Base-by-base conservation (phyloP, 2,888 invertebrate species). In the Catonia carolina region DNA sequence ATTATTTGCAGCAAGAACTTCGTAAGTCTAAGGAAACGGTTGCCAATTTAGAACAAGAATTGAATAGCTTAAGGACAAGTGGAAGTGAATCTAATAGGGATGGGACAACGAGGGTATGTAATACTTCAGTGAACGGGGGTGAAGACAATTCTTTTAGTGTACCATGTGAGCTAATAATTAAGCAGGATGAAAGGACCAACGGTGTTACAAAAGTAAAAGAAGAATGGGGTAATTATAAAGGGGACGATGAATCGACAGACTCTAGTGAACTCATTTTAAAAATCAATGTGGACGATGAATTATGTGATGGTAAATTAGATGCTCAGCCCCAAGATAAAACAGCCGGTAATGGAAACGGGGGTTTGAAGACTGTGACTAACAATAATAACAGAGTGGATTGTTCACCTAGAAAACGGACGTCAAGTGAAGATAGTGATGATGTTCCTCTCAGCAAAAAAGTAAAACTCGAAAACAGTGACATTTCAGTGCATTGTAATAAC, bases 1-100 rank as follows among this genome's bases (percentile, higher is more conserved):
- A 91, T 73, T 89, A 89, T 74, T 78, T 97, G 59, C 96, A 97
- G 70, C 91, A 93, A 72, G 94, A 97, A 74, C 75, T 97, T 60
- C 84, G 91, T 58, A 89, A 91, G 67, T 80, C 89, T 10, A 85
- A 86, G 66, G 87, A 89, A 64, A 78, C 79, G 33, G 78, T 82
- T 58, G 76, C 77, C 53, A 71, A 75, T n/a, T 71, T 85, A 35
- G 83, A 85, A 66, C 81, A 81, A 65, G 86, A 73, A 59, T 48
- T 57, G 14, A 55, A 48, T 6, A 53, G 27, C 20, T 45, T 59
- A 15, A 41, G 47, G 39, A 50, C 39, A 23, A 20, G 36, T 47
- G 48, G 59, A 41, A 35, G 39, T 15, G 57, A 47, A 36, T 35
- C 27, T 17, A 42, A 22, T 22, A 36, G 31, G 49, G 20, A 51